Percentiles rank a stretch among this genome's conserved stretches.
Conservation (phyloP, 1,140 invertebrate genomes). For the Bombus sibiricus region DNA sequence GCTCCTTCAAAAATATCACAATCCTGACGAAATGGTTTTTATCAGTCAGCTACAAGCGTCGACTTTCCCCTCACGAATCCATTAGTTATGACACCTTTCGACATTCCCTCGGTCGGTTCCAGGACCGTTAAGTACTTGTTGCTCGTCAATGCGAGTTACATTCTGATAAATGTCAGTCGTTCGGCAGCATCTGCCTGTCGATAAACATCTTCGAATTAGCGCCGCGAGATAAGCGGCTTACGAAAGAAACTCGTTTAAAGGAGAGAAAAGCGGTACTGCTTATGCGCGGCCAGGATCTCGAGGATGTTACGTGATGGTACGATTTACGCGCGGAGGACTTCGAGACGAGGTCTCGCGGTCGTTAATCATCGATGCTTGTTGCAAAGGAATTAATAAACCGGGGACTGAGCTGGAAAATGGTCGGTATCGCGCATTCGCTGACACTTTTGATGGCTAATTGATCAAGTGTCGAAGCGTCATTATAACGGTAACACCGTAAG, state of each 20-base stretch:
- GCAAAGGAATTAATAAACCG: constrained; percentile 12
- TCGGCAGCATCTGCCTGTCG: constrained; percentile 49
- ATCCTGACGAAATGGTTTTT: background rate
- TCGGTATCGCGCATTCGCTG: background rate
- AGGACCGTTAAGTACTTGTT: constrained; percentile 15
- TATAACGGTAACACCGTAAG: background rate
- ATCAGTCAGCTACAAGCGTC: too few species aligned
- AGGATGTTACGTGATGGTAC: constrained; percentile 12
- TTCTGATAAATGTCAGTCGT: constrained; percentile 61
- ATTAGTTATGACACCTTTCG: constrained; percentile 63
- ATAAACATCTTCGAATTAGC: constrained; percentile 61
- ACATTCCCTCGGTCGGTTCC: constrained; percentile 38
- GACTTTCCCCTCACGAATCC: constrained; percentile 32
- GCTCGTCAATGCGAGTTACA: constrained; percentile 21
- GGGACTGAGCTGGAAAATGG: background rate
- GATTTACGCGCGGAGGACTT: background rate
- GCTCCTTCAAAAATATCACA: background rate
- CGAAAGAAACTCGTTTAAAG: constrained; percentile 34
- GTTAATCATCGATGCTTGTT: constrained; percentile 23
- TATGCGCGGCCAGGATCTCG: constrained; percentile 33
- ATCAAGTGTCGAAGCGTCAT: background rate
- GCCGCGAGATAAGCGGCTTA: constrained; percentile 45
- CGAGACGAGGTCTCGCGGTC: background rate
- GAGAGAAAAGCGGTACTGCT: constrained; percentile 19
- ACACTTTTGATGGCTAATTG: constrained; percentile 3